A percentile compares a stretch with the other conserved stretches of the same genome.
Evolutionary conservation across 2,797 vertebrate genomes (phyloP).

Genomic region (Vireo griseus): DNA sequence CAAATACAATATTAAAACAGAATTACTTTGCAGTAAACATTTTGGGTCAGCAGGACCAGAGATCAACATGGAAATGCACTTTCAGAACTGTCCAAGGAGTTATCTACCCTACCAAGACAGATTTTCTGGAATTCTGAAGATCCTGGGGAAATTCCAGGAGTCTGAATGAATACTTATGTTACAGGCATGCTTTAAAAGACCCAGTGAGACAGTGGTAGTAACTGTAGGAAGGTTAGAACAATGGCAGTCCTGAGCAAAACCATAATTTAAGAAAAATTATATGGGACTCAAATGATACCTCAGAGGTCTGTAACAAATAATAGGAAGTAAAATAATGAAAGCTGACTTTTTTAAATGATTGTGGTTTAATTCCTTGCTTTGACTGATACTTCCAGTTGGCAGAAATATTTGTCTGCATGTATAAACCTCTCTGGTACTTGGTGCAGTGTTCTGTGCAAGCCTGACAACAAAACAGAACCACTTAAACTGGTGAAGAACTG

Average conservation of each 20-base stretch:
- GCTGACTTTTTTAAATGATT: background rate
- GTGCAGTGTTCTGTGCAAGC: background rate
- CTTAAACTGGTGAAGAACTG: background rate
- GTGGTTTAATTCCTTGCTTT: background rate
- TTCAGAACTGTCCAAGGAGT: background rate
- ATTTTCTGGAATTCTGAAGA: background rate
- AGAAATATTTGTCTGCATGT: background rate
- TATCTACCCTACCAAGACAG: rapidly evolving
- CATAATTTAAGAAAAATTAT: background rate
- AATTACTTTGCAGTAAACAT: background rate
- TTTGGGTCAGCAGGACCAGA: background rate
- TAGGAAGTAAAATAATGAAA: background rate
- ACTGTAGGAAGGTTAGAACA: background rate
- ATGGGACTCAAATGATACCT: background rate
- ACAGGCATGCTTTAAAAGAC: background rate
- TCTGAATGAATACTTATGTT: background rate
- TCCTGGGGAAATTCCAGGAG: background rate
- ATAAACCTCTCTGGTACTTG: background rate
- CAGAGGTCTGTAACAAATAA: background rate
- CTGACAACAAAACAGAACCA: background rate
- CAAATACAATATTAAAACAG: background rate
- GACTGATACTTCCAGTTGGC: background rate
- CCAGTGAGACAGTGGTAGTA: background rate
- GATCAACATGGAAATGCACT: background rate
- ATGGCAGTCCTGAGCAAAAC: background rate